These are phyloP conservation scores for Pogona vitticeps DNA, from an alignment of 2,113 vertebrate species.

Conservation along the genomic window DNA sequence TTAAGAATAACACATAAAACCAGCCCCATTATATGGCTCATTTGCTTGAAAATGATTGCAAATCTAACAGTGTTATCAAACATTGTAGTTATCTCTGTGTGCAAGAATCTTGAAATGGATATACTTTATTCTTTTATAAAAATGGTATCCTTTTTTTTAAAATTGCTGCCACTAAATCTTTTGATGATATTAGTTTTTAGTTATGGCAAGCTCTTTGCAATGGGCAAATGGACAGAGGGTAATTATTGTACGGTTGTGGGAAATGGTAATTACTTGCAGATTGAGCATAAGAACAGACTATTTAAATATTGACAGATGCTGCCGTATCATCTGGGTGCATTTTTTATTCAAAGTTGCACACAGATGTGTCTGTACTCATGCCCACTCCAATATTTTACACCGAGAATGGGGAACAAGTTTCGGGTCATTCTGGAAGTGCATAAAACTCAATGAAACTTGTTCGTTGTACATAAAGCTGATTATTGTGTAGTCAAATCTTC, in stretches of 20 bases:
- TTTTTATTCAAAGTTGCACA: accelerated
- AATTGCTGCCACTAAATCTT: slow-evolving; percentile 33
- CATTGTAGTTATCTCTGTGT: slow-evolving; percentile 39
- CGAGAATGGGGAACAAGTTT: background rate
- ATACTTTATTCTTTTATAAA: background rate
- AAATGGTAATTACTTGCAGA: accelerated
- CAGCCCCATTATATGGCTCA: slow-evolving; percentile 64
- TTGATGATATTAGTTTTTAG: slow-evolving; percentile 26
- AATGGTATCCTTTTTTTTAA: background rate
- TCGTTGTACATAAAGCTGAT: background rate
- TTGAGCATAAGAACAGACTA: background rate
- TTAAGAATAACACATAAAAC: slow-evolving; percentile 56
- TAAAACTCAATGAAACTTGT: background rate
- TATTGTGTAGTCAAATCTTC: too few species aligned
- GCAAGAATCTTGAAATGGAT: slow-evolving; percentile 27
- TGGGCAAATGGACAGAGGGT: slow-evolving; percentile 18
- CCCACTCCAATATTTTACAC: background rate
- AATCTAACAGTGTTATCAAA: slow-evolving; percentile 55
- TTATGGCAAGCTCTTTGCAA: slow-evolving; percentile 23
- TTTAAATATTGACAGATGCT: background rate
- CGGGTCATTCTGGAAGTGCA: background rate
- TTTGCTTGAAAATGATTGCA: slow-evolving; percentile 56
- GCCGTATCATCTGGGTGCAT: background rate
- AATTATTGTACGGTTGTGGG: background rate
- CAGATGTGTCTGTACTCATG: background rate